phyloP scores from a whole-genome alignment of 2,113 vertebrate species.

The Brachionichthys hirsutus region DNA sequence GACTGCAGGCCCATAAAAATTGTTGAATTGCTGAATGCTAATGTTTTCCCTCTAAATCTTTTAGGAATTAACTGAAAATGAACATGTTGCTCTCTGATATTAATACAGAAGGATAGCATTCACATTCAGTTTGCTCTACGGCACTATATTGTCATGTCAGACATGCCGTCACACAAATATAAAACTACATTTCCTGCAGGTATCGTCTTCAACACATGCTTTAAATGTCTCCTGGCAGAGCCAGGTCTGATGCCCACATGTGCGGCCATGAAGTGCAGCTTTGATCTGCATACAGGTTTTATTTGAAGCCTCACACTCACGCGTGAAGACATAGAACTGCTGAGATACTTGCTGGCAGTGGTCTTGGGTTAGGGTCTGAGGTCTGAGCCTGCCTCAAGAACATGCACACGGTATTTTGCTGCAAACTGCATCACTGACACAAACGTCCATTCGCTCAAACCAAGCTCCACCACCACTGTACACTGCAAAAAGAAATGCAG shows the following conservation, averaged over 20 bases:
- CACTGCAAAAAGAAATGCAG: slow-evolving; percentile 63
- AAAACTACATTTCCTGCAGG: slow-evolving; percentile 83
- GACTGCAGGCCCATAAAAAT: no score
- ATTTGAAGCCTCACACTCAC: slow-evolving; percentile 80
- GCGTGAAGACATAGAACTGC: slow-evolving; percentile 83
- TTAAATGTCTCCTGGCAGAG: slow-evolving; percentile 82
- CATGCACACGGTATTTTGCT: slow-evolving; percentile 81
- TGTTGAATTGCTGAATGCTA: no score
- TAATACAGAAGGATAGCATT: no score
- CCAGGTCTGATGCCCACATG: slow-evolving; percentile 70
- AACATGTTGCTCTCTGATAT: no score
- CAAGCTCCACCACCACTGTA: slow-evolving; percentile 73
- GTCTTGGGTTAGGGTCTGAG: slow-evolving; percentile 70
- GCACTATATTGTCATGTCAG: no score
- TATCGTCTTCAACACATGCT: slow-evolving; percentile 74
- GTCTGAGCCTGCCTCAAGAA: slow-evolving; percentile 80
- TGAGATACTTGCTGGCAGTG: slow-evolving; percentile 78
- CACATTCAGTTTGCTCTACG: no score
- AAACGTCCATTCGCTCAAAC: slow-evolving; percentile 76
- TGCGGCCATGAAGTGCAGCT: slow-evolving; percentile 79
- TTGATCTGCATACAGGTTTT: slow-evolving; percentile 78
- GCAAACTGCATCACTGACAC: slow-evolving; percentile 82
- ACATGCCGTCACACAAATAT: neutral
- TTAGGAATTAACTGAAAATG: no score
- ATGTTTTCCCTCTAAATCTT: no score